These are phyloP conservation scores for Trididemnum miniatum DNA, from an alignment of 23 tunicate genomes.

Conservation along the genomic window DNA sequence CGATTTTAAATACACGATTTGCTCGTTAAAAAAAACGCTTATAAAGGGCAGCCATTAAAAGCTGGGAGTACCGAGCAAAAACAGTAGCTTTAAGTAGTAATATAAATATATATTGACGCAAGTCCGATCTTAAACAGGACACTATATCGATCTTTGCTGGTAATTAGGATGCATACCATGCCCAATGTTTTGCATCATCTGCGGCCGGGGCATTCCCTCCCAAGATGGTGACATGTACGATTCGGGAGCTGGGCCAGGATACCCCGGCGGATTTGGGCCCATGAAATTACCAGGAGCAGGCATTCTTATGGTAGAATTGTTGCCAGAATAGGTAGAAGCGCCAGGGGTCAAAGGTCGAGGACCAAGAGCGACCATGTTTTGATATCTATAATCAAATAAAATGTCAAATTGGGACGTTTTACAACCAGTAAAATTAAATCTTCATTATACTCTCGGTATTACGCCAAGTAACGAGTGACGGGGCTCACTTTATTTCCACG, in stretches of 20 bases:
- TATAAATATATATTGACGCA: too few relatives aligned
- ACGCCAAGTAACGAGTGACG: neutral
- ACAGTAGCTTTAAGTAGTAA: neutral
- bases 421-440: neutral
- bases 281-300: conserved; percentile 31
- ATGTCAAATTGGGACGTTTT: too few relatives aligned
- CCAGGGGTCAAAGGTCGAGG: conserved; percentile 60
- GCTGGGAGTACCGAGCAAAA: neutral
- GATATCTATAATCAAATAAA: too few relatives aligned
- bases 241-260: conserved; percentile 27
- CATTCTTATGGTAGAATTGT: conserved; percentile 38
- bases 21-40: neutral
- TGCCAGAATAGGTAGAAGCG: conserved; percentile 4
- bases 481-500: too few relatives aligned
- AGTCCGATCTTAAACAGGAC: too few relatives aligned
- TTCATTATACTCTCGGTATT: too few relatives aligned
- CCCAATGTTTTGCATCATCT: neutral
- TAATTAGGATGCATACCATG: conserved; percentile 13
- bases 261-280: conserved; percentile 55
- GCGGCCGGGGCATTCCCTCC: conserved; percentile 27
- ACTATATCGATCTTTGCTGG: neutral
- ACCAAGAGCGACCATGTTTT: conserved; percentile 21
- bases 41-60: neutral
- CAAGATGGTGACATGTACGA: conserved; percentile 40
- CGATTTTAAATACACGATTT: neutral